A percentile compares a stretch with the other conserved stretches of the same genome.
phyloP scores from a whole-genome alignment of 2,113 vertebrate species.

The Leptocoma aspasia region DNA sequence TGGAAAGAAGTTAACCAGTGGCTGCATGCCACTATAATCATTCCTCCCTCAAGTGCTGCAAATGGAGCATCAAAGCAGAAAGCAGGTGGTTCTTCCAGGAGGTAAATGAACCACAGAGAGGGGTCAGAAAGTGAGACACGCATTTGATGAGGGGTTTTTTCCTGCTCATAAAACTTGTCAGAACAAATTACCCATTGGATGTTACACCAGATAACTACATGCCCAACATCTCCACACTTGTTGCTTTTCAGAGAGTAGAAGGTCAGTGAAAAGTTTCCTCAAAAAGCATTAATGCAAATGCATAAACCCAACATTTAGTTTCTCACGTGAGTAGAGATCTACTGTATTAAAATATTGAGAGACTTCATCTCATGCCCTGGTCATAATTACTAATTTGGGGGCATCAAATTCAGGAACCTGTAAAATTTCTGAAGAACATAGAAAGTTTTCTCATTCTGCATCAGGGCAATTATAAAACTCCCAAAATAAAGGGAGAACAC shows the following conservation, averaged over 20 bases:
- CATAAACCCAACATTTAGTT: neutral
- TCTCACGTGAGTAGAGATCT: neutral
- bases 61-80: conserved; percentile 60
- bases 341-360: fast-evolving
- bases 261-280: neutral
- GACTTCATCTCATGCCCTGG: neutral
- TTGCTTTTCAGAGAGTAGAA: neutral
- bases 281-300: neutral
- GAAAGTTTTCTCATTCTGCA: neutral
- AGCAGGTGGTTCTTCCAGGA: conserved; percentile 56
- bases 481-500: neutral
- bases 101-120: conserved; percentile 49
- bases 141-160: neutral
- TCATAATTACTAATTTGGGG: neutral
- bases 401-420: neutral
- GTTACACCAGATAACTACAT: neutral
- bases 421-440: neutral
- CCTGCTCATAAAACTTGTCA: conserved; percentile 34
- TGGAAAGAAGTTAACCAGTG: conserved; percentile 54
- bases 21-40: conserved; percentile 37
- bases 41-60: conserved; percentile 52
- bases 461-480: neutral
- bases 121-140: conserved; percentile 15
- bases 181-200: conserved; percentile 33
- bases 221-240: neutral